Evolutionary conservation across 1,140 invertebrate species (phyloP).

Genomic region (Tetramorium simillimum): DNA sequence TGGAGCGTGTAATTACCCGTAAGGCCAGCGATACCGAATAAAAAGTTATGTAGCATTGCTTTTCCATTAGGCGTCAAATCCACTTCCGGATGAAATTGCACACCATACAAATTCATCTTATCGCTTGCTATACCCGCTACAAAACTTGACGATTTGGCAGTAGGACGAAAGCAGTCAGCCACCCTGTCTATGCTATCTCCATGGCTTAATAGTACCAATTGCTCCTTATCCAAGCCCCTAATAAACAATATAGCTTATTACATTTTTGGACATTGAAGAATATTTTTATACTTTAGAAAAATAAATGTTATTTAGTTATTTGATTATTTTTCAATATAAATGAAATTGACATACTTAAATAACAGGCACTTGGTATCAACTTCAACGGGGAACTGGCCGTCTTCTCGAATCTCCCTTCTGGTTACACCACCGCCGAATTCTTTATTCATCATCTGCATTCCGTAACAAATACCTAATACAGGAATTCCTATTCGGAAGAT

Average conservation of each 20-base stretch:
- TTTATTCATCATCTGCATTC: slow-evolving; percentile 99
- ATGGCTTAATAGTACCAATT: slow-evolving; percentile 97
- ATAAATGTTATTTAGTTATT: not conserved
- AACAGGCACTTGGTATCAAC: slow-evolving; percentile 95
- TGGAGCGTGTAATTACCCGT: slow-evolving; percentile 95
- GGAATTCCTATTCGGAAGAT: slow-evolving; percentile 98
- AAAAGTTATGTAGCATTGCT: slow-evolving; percentile 97
- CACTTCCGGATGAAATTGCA: slow-evolving; percentile 99
- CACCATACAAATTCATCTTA: slow-evolving; percentile 95
- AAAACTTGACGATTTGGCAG: slow-evolving; percentile 93
- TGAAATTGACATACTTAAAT: slow-evolving; percentile 93
- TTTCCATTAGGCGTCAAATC: slow-evolving; percentile 97
- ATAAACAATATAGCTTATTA: slow-evolving; percentile 63
- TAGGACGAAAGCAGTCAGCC: slow-evolving; percentile 93
- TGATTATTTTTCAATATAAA: not conserved
- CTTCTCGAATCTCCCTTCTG: slow-evolving; percentile 95
- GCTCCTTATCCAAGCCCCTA: slow-evolving; percentile 94
- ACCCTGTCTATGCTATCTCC: slow-evolving; percentile 97
- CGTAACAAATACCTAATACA: slow-evolving; percentile 99
- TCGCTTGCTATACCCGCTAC: slow-evolving; percentile 97
- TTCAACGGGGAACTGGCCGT: slow-evolving; percentile 97
- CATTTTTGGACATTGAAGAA: not conserved
- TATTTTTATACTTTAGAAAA: not conserved
- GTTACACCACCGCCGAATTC: slow-evolving; percentile 98
- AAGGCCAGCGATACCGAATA: slow-evolving; percentile 95